Conservation (phyloP, 1,140 invertebrate genomes). For the Anagrus nilaparvatae region DNA sequence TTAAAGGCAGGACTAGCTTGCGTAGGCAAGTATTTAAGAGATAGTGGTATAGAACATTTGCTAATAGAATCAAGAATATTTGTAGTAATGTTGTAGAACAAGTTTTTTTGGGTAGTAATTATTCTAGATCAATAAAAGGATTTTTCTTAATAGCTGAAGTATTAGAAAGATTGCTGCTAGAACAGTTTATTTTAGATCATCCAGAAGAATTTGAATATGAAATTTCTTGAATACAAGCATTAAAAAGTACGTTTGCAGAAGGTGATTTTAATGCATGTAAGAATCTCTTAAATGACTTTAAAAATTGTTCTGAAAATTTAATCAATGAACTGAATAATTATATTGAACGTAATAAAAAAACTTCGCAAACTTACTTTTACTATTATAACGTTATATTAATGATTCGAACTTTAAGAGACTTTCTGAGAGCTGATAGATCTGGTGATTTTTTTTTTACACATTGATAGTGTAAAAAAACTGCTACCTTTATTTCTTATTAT, state of each 20-base stretch:
- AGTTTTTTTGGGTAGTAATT: conserved; percentile 7
- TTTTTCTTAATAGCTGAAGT: conserved; percentile 2
- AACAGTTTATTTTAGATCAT: not conserved
- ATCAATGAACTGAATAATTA: too few species aligned
- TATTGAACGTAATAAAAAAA: too few species aligned
- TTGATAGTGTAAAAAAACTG: not conserved
- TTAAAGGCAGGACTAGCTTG: conserved; percentile 1
- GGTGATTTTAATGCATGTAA: not conserved
- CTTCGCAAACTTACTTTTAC: conserved; percentile 2
- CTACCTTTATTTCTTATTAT: not conserved
- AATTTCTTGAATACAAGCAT: not conserved
- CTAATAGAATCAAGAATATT: conserved; percentile 5
- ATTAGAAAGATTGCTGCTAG: not conserved
- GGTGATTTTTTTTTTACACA: not conserved
- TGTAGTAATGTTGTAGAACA: conserved; percentile 3
- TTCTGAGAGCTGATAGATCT: not conserved
- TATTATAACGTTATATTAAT: conserved; percentile 4
- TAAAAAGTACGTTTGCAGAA: not conserved
- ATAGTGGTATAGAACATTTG: conserved; percentile 2
- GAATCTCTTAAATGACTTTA: not conserved
- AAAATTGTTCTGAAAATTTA: conserved; percentile 3
- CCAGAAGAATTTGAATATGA: not conserved
- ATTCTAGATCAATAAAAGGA: conserved; percentile 4
- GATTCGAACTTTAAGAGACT: conserved; percentile 1
- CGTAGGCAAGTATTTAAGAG: conserved; percentile 8